Percentiles rank a stretch among this genome's conserved stretches.
phyloP scores from a whole-genome alignment of 1,140 invertebrate species.

The Muscidifurax raptorellus region DNA sequence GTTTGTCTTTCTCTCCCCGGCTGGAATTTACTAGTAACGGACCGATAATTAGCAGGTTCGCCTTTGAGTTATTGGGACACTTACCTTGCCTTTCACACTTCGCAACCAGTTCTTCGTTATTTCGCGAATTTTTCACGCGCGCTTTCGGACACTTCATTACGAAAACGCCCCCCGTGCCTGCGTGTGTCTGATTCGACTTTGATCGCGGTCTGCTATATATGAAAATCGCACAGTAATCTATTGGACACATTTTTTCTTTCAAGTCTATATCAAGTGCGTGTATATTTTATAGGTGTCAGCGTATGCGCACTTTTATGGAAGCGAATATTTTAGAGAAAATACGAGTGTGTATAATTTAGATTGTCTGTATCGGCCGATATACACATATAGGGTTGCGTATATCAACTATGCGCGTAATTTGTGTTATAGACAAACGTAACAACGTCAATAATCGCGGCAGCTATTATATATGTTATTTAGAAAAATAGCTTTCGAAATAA shows the following conservation, averaged over 20 bases:
- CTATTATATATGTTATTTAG: too few relatives aligned
- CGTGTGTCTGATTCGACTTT: not conserved
- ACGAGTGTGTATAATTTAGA: not conserved
- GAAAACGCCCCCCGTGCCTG: not conserved
- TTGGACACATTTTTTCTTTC: too few relatives aligned
- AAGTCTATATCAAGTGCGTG: too few relatives aligned
- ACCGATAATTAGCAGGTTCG: conserved; percentile 31
- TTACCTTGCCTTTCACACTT: conserved; percentile 46
- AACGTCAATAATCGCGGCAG: too few relatives aligned
- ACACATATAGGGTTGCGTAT: too few relatives aligned
- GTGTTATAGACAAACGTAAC: too few relatives aligned
- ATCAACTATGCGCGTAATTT: too few relatives aligned
- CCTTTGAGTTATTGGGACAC: conserved; percentile 30
- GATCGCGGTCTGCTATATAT: not conserved
- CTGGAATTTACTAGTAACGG: conserved; percentile 38
- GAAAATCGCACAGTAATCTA: too few relatives aligned
- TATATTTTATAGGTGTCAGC: not conserved
- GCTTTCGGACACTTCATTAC: not conserved
- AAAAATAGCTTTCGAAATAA: too few relatives aligned
- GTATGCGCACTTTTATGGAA: not conserved
- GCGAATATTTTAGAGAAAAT: not conserved
- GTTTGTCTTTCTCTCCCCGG: not conserved
- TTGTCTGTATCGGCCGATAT: not conserved
- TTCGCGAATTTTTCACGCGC: not conserved
- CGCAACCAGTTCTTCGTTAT: not conserved